These are phyloP conservation scores for Yasuhikotakia modesta DNA, from an alignment of 2,797 vertebrate genomes.

Conservation along the genomic window DNA sequence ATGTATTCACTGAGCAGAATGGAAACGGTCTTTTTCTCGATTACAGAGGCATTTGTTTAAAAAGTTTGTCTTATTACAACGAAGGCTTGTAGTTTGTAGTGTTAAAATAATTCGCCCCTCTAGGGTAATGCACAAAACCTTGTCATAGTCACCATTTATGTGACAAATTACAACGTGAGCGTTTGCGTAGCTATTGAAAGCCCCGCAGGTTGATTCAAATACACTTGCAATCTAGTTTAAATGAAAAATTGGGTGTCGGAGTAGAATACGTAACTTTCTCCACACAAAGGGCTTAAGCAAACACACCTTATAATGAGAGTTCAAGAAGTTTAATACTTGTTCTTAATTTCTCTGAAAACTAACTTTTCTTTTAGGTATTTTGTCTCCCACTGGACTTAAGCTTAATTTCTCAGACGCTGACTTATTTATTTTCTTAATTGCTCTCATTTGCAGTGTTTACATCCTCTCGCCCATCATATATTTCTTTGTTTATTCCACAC, in stretches of 20 bases:
- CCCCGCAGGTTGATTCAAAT: slow-evolving; percentile 55
- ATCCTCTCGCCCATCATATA: slow-evolving; percentile 21
- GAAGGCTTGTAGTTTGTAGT: slow-evolving; percentile 32
- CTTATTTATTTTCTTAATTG: slow-evolving; percentile 26
- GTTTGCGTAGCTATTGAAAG: slow-evolving; percentile 52
- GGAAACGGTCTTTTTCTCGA: slow-evolving; percentile 57
- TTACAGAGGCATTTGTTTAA: slow-evolving; percentile 65
- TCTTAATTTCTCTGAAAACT: neutral
- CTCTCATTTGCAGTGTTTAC: slow-evolving; percentile 26
- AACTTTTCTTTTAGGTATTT: slow-evolving; percentile 16
- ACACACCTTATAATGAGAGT: slow-evolving; percentile 10
- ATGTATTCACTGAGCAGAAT: slow-evolving; percentile 59
- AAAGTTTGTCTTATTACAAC: slow-evolving; percentile 46
- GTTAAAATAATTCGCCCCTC: slow-evolving; percentile 53
- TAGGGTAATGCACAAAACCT: slow-evolving; percentile 62
- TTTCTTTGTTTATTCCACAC: slow-evolving; percentile 33
- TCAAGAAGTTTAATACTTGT: slow-evolving; percentile 6
- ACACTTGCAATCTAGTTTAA: slow-evolving; percentile 47
- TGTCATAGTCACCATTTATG: slow-evolving; percentile 62
- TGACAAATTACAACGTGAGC: slow-evolving; percentile 59
- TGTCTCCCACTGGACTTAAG: neutral
- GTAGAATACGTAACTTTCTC: slow-evolving; percentile 40
- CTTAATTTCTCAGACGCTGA: slow-evolving; percentile 30
- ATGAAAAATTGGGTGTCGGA: slow-evolving; percentile 60
- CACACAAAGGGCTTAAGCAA: slow-evolving; percentile 31